These are phyloP conservation scores for Cichlasoma orientale DNA, from an alignment of 2,797 vertebrate species.

Conservation along the genomic window DNA sequence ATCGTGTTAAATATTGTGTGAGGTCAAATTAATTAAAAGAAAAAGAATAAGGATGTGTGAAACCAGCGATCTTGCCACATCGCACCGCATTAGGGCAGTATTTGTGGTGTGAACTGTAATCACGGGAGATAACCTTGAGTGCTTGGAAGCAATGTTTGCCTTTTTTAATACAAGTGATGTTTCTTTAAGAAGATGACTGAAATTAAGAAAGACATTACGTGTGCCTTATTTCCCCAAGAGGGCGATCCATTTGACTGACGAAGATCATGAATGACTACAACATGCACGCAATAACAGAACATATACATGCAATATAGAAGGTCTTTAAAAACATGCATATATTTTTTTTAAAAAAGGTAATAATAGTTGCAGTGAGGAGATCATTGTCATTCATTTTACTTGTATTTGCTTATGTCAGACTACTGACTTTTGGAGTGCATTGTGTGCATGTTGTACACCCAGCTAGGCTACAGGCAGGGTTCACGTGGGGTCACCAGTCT, in stretches of 20 bases:
- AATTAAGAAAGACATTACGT: neutral
- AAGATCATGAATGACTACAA: neutral
- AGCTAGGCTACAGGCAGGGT: neutral
- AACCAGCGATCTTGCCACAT: neutral
- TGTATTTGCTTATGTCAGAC: neutral
- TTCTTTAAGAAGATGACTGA: neutral
- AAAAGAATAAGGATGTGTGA: neutral
- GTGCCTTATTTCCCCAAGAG: conserved; percentile 16
- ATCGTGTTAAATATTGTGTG: neutral
- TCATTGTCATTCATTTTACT: neutral
- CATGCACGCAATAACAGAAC: neutral
- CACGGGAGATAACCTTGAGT: neutral
- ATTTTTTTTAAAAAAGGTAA: neutral
- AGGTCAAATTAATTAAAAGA: neutral
- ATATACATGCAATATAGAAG: too few relatives aligned
- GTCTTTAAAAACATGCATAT: accelerated
- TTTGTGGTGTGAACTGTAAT: neutral
- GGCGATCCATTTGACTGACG: conserved; percentile 4
- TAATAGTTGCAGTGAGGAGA: too few relatives aligned
- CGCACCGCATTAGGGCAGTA: neutral
- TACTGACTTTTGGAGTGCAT: conserved; percentile 3
- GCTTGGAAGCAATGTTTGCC: neutral
- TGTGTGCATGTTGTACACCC: neutral
- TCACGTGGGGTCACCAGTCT: neutral
- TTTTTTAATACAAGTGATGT: neutral